Conservation (phyloP, 2,888 invertebrate genomes). For the Lomographa bimaculata region DNA sequence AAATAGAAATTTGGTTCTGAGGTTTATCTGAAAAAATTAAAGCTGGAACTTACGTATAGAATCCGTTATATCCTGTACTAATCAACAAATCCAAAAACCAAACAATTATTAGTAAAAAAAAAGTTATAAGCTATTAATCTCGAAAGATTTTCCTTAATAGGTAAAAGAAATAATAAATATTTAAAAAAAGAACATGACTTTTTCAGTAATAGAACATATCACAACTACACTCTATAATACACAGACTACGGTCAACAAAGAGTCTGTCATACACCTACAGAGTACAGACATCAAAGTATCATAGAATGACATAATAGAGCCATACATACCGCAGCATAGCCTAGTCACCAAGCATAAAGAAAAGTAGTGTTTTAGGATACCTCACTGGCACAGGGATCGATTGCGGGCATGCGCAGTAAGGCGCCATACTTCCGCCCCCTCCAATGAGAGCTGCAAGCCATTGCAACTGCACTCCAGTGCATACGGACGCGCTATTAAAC, state of each 20-base stretch:
- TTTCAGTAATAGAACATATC: too few species aligned
- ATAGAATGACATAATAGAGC: conserved; percentile 79
- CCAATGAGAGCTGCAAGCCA: conserved; percentile 50
- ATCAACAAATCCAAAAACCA: too few species aligned
- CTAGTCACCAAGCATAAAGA: conserved; percentile 42
- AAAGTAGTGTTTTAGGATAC: conserved; percentile 66
- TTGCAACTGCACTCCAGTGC: conserved; percentile 82
- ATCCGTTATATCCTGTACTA: too few species aligned
- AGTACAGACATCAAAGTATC: conserved; percentile 74
- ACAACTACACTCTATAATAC: too few species aligned
- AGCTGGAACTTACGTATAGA: too few species aligned
- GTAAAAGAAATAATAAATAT: too few species aligned
- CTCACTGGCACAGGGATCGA: conserved; percentile 74
- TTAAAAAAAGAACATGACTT: too few species aligned
- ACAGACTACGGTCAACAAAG: conserved; percentile 38
- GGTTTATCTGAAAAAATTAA: too few species aligned
- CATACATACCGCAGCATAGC: conserved; percentile 42
- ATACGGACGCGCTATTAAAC: conserved; percentile 62
- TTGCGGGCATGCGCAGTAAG: conserved; percentile 70
- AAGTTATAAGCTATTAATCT: too few species aligned
- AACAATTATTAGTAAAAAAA: too few species aligned
- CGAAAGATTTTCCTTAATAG: too few species aligned
- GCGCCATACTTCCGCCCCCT: conserved; percentile 50
- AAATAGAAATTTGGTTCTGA: too few species aligned
- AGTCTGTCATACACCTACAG: conserved; percentile 32